A percentile compares a stretch with the other conserved stretches of the same genome.
Evolutionary conservation across 1,140 invertebrate species (phyloP).

Genomic region (Colletes latitarsis): DNA sequence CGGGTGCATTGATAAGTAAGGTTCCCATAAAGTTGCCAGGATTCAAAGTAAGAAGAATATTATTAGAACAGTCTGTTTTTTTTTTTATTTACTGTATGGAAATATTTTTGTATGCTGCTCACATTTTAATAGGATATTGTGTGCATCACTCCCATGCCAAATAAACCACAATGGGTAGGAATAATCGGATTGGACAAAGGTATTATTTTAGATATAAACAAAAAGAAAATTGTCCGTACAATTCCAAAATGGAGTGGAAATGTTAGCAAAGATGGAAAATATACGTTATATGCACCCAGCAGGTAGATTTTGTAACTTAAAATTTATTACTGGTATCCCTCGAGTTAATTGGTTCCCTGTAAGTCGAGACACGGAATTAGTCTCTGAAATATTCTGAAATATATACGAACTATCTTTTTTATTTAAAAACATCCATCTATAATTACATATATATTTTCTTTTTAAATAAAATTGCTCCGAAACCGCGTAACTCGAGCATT

Average conservation of each 20-base stretch:
- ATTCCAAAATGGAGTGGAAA: constrained; percentile 92
- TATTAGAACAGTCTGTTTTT: background rate
- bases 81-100: background rate
- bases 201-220: constrained; percentile 91
- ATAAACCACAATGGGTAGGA: constrained; percentile 91
- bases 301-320: constrained; percentile 74
- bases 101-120: background rate
- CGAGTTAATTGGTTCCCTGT: too few species aligned
- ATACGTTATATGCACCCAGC: constrained; percentile 95
- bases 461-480: too few species aligned
- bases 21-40: constrained; percentile 85
- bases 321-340: background rate
- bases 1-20: constrained; percentile 90
- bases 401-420: too few species aligned
- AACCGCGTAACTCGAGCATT: too few species aligned
- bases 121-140: constrained; percentile 83
- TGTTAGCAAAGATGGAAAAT: constrained; percentile 93
- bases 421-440: too few species aligned
- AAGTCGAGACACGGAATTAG: too few species aligned
- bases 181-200: constrained; percentile 95
- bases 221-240: constrained; percentile 88
- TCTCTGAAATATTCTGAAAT: too few species aligned
- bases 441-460: too few species aligned
- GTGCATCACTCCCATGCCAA: constrained; percentile 88
- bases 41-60: constrained; percentile 82